A percentile compares a stretch with the other conserved stretches of the same genome.
Conservation (phyloP, 2,113 vertebrate genomes). For the Brachypodius melanocephalos region DNA sequence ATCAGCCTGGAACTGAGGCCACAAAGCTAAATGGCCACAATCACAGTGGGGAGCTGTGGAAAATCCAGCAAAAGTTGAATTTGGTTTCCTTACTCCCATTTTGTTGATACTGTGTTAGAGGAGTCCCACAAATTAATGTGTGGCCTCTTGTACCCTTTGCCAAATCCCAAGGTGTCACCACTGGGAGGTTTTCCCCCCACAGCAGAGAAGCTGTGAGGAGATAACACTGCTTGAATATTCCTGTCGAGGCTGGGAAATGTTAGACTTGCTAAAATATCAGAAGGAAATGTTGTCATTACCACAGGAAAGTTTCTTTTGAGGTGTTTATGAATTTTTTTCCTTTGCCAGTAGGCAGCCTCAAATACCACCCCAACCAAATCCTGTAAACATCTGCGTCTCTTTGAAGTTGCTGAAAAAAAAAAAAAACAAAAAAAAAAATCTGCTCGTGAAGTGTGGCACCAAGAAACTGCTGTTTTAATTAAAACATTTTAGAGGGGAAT, state of each 20-base stretch:
- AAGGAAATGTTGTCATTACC: slow-evolving; percentile 47
- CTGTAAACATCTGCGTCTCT: slow-evolving; percentile 32
- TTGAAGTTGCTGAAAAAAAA: neutral
- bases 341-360: slow-evolving; percentile 29
- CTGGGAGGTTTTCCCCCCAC: neutral
- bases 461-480: slow-evolving; percentile 44
- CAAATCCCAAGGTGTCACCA: neutral
- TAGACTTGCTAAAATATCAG: slow-evolving; percentile 38
- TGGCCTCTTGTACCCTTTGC: neutral
- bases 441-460: neutral
- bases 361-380: slow-evolving; percentile 5
- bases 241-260: neutral
- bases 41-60: neutral
- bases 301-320: slow-evolving; percentile 25
- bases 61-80: neutral
- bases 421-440: neutral
- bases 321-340: slow-evolving; percentile 15
- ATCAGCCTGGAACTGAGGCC: neutral
- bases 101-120: neutral
- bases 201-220: neutral
- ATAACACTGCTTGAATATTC: neutral
- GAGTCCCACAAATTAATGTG: neutral
- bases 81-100: neutral
- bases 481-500: slow-evolving; percentile 30
- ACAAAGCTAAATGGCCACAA: neutral